Conservation (phyloP, 2,797 vertebrate genomes). For the Etheostoma perlongum region DNA sequence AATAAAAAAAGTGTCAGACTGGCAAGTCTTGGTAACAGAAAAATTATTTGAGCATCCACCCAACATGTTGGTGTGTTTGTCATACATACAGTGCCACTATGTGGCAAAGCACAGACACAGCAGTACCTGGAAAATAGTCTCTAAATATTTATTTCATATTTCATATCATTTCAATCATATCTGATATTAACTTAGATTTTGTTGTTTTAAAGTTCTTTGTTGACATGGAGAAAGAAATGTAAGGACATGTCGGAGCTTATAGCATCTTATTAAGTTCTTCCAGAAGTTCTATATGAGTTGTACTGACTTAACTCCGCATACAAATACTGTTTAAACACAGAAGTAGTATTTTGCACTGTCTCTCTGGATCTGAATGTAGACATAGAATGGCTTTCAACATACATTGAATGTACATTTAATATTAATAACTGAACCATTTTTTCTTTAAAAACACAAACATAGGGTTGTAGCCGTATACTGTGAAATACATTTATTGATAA, state of each 20-base stretch:
- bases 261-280: not conserved
- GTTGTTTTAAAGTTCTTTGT: not conserved
- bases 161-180: too few relatives aligned
- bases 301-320: not conserved
- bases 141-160: not conserved
- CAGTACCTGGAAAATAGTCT: conserved; percentile 10
- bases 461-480: not conserved
- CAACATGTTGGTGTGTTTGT: conserved; percentile 14
- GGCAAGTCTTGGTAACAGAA: conserved; percentile 29
- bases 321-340: not conserved
- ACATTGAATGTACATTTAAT: not conserved
- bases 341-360: not conserved
- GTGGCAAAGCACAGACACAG: conserved; percentile 62
- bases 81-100: conserved; percentile 63
- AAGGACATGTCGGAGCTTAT: not conserved
- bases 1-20: not conserved
- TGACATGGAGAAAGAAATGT: not conserved
- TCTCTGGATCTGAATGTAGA: not conserved
- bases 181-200: not conserved
- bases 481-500: not conserved
- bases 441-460: not conserved
- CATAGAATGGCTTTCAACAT: not conserved
- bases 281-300: not conserved
- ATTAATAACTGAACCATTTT: not conserved
- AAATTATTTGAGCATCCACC: not conserved